phyloP scores from a whole-genome alignment of 1,140 invertebrate species.

The Orchesella cincta region DNA sequence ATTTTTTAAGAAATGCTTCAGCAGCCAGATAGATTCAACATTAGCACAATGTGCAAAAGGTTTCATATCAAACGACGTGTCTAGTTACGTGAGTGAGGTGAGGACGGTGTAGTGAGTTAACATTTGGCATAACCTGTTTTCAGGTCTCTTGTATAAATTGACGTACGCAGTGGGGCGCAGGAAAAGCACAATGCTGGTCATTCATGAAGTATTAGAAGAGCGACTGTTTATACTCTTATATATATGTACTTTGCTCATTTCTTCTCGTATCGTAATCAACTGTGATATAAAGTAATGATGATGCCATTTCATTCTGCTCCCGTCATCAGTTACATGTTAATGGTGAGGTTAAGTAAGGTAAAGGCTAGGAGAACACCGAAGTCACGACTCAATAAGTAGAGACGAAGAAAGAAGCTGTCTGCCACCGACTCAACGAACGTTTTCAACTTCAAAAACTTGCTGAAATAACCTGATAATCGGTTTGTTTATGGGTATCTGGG shows the following conservation, averaged over 20 bases:
- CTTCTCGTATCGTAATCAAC: not conserved
- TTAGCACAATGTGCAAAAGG: too few relatives aligned
- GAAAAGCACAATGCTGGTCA: not conserved
- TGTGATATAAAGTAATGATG: not conserved
- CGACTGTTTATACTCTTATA: not conserved
- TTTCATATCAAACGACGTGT: not conserved
- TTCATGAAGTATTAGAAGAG: not conserved
- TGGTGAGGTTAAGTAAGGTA: conserved; percentile 16
- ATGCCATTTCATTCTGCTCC: not conserved
- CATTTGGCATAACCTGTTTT: not conserved
- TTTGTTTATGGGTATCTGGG: too few relatives aligned
- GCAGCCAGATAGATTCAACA: too few relatives aligned
- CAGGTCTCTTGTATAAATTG: conserved; percentile 1
- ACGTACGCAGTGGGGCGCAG: not conserved
- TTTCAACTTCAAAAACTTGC: too few relatives aligned
- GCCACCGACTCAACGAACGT: too few relatives aligned
- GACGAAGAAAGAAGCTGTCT: not conserved
- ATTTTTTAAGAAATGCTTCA: too few relatives aligned
- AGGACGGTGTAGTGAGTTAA: not conserved
- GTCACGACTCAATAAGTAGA: not conserved
- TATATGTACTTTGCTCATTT: not conserved
- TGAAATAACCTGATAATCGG: too few relatives aligned
- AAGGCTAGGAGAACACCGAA: not conserved
- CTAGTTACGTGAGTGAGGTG: not conserved
- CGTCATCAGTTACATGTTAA: conserved; percentile 1